Evolutionary conservation across 1,140 invertebrate species (phyloP).

Genomic region (Drosophila bifasciata): DNA sequence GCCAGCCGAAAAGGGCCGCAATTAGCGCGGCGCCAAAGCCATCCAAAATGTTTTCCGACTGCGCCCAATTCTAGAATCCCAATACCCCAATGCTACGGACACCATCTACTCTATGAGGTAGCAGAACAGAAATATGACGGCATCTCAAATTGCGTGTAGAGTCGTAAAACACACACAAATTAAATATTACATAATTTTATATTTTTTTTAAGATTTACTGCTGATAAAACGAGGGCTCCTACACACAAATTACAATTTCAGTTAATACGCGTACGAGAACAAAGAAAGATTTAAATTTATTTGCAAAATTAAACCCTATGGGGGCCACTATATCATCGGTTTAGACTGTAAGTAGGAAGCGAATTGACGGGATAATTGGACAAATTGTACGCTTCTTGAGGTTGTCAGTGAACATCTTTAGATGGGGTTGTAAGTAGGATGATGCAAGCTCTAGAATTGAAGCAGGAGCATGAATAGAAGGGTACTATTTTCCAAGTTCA

Average conservation of each 20-base stretch:
- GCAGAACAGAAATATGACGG: slow-evolving; percentile 35
- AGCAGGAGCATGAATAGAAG: too few relatives aligned
- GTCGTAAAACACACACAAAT: slow-evolving; percentile 29
- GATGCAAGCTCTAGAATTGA: too few relatives aligned
- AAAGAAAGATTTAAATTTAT: slow-evolving; percentile 36
- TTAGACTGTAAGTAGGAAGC: not conserved
- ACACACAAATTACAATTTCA: slow-evolving; percentile 37
- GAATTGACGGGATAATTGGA: slow-evolving; percentile 7
- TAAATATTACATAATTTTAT: slow-evolving; percentile 50
- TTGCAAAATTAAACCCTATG: slow-evolving; percentile 22
- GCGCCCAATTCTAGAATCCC: slow-evolving; percentile 11
- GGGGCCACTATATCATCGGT: slow-evolving; percentile 37
- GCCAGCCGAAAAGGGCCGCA: slow-evolving; percentile 58
- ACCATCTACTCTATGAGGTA: slow-evolving; percentile 11
- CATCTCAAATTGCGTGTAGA: slow-evolving; percentile 25
- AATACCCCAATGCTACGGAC: not conserved
- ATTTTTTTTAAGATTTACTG: slow-evolving; percentile 35
- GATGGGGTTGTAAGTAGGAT: too few relatives aligned
- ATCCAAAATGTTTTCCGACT: slow-evolving; percentile 14
- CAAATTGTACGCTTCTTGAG: slow-evolving; percentile 9
- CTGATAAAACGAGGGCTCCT: slow-evolving; percentile 17
- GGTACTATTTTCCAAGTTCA: too few relatives aligned
- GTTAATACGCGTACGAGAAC: slow-evolving; percentile 5
- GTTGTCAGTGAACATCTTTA: slow-evolving; percentile 26
- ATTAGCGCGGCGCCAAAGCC: slow-evolving; percentile 49